Evolutionary conservation across 2,113 vertebrate genomes (phyloP), one percentile per base, ranked within the genome.

Genomic region (Cyphomyrus plagiostoma): DNA sequence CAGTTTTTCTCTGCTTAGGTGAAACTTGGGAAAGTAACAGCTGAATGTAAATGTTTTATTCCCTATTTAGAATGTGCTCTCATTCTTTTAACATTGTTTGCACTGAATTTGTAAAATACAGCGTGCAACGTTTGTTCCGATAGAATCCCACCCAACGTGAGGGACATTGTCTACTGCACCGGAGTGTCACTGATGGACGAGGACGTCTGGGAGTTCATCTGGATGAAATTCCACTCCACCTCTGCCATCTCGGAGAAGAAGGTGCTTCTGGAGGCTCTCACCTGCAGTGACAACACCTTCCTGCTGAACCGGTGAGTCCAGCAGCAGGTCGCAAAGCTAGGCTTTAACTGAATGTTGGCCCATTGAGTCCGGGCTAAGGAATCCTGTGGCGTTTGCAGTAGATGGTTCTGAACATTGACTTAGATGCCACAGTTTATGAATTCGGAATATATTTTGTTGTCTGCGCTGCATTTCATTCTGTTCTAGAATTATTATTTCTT

Each of bases 201-300:
- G 94, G 98, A 99, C 90, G 97, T 99, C 88, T 99, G 98, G 98
- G 98, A 99, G 92, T 99, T 99, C 93, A 98, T 99, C 92, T 99
- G 98, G 98, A 99, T 98, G 98, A 99, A 99, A 95, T 99, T 99
- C 91, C 98, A 99, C 95, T 99, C 98, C 2, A 97, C 97, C 13
- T 96, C 94, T 21, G 97, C 97, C 10, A 94, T 97, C 21, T 97
- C 96, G 0, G 97, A 97, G 92, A 97, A 97, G 93, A 97, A 97
- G 93, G 96, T 97, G 92, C 90, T 97, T 10, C 90, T 97, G 92
- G 96, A 97, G 94, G 96, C 96, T 74, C 95, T 97, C 93, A 97
- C 97, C 90, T 97, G 97, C 92, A 97, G 97, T 89, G 96, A 97
- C 93, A 96, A 96, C 90, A 95, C 96, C 90, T 96, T 96, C 91